Evolutionary conservation across 2,888 invertebrate genomes (phyloP).

Genomic region (Melinopterus prodromus): DNA sequence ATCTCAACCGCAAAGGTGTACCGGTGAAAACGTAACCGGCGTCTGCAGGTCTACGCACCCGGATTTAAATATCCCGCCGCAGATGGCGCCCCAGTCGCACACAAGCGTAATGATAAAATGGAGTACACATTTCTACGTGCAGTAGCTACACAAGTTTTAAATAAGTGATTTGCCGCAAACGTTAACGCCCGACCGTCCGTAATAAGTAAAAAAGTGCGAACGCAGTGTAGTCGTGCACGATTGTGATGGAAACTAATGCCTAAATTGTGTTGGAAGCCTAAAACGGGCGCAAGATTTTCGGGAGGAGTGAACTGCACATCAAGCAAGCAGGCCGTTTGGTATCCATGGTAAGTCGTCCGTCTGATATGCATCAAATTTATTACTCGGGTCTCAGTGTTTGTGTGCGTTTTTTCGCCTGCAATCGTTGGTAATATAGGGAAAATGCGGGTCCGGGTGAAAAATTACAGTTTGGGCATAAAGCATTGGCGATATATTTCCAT

Average conservation of each 20-base stretch:
- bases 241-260: slow-evolving; percentile 11
- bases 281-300: slow-evolving; percentile 44
- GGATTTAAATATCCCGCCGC: slow-evolving; percentile 36
- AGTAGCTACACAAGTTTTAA: slow-evolving; percentile 60
- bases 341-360: slow-evolving; percentile 58
- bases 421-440: slow-evolving; percentile 12
- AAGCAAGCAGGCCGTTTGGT: slow-evolving; percentile 54
- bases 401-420: slow-evolving; percentile 12
- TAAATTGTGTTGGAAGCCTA: not conserved
- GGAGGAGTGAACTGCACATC: slow-evolving; percentile 44
- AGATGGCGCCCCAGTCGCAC: slow-evolving; percentile 53
- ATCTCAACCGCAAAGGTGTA: not conserved
- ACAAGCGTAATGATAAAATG: slow-evolving; percentile 63
- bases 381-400: slow-evolving; percentile 21
- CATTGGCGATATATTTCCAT: slow-evolving; percentile 55
- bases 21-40: slow-evolving; percentile 16
- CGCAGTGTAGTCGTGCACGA: slow-evolving; percentile 29
- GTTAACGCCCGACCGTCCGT: slow-evolving; percentile 38
- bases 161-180: slow-evolving; percentile 49
- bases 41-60: not conserved
- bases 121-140: slow-evolving; percentile 60
- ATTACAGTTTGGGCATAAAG: slow-evolving; percentile 25
- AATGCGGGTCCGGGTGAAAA: slow-evolving; percentile 15
- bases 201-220: slow-evolving; percentile 44
- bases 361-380: slow-evolving; percentile 35